phyloP scores from a whole-genome alignment of 2,797 vertebrate genomes.

The Alca torda region DNA sequence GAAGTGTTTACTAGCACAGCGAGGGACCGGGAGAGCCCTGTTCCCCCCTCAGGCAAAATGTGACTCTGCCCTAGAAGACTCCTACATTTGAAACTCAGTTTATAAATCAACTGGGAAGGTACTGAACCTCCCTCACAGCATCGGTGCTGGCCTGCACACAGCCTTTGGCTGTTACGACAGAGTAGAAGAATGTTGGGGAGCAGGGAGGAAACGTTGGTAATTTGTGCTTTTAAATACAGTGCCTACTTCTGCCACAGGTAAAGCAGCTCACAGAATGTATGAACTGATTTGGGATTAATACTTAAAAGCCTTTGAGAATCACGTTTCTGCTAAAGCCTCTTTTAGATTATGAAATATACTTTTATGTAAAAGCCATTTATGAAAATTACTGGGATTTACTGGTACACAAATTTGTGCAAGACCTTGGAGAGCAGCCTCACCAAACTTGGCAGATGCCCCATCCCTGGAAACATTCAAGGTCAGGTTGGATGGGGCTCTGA shows the following conservation, averaged over 20 bases:
- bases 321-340: background rate
- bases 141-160: background rate
- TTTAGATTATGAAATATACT: background rate
- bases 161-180: background rate
- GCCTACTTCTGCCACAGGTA: background rate
- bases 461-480: background rate
- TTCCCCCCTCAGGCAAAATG: background rate
- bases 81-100: background rate
- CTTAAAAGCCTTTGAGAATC: background rate
- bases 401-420: background rate
- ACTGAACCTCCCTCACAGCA: background rate
- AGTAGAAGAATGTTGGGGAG: background rate
- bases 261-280: background rate
- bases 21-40: background rate
- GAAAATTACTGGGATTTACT: background rate
- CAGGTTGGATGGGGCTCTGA: background rate
- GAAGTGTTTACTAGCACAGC: accelerated
- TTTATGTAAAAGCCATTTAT: background rate
- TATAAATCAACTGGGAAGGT: background rate
- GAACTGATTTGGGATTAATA: background rate
- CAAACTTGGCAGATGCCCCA: background rate
- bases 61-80: background rate
- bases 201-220: background rate
- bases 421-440: background rate
- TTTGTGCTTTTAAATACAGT: background rate